These are phyloP conservation scores for Xiphydria camelus DNA, from an alignment of 2,888 invertebrate species.

Conservation along the genomic window DNA sequence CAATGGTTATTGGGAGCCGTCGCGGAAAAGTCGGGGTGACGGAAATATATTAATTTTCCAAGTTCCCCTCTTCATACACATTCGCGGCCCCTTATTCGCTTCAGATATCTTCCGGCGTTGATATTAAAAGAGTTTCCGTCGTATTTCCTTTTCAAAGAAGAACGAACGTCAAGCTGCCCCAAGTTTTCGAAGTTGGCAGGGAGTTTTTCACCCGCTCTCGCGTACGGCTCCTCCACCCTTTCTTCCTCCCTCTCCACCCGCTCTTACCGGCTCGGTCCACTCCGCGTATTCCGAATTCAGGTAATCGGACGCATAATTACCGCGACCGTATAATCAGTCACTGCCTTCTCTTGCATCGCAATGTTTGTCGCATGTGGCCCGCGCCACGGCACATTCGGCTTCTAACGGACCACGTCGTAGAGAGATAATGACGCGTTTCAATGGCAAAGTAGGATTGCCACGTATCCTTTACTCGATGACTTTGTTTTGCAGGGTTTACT, in stretches of 20 bases:
- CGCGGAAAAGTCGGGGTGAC: too few species aligned
- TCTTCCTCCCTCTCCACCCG: background rate
- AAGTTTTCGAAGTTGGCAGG: background rate
- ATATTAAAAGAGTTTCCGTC: too few species aligned
- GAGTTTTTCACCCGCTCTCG: background rate
- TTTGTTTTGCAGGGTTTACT: too few species aligned
- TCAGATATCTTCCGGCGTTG: too few species aligned
- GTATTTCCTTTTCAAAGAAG: background rate
- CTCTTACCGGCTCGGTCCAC: background rate
- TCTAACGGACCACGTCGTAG: constrained; percentile 26
- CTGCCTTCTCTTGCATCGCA: constrained; percentile 6
- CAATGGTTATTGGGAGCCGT: too few species aligned
- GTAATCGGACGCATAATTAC: constrained; percentile 21
- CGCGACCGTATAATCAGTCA: constrained; percentile 25
- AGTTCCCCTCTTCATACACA: too few species aligned
- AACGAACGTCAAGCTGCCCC: background rate
- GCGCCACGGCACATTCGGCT: constrained; percentile 21
- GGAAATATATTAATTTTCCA: too few species aligned
- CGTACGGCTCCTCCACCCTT: background rate
- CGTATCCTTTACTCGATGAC: too few species aligned
- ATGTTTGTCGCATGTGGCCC: constrained; percentile 15
- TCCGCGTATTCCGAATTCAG: background rate
- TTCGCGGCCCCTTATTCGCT: too few species aligned
- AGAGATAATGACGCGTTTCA: constrained; percentile 30
- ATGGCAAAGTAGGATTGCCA: too few species aligned